Percentiles rank a stretch among this genome's conserved stretches.
These are phyloP conservation scores for Emys orbicularis DNA, from an alignment of 2,797 vertebrate species.

Conservation along the genomic window DNA sequence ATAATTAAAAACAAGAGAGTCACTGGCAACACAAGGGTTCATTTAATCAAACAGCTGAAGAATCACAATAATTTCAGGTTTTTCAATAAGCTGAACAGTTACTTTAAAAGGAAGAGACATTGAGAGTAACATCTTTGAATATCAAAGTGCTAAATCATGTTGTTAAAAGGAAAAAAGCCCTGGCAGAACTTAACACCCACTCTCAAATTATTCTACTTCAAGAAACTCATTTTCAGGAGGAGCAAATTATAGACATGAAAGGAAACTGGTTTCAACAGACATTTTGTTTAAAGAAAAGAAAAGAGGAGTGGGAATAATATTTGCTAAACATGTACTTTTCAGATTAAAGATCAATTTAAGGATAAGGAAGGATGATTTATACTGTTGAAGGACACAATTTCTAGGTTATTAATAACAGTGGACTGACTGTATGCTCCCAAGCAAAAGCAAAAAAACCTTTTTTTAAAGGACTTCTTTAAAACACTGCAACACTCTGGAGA, in stretches of 20 bases:
- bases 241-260: neutral
- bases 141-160: neutral
- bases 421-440: neutral
- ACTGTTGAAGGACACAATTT: neutral
- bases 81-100: neutral
- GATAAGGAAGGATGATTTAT: neutral
- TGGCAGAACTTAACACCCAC: neutral
- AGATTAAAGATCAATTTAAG: neutral
- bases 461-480: neutral
- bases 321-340: neutral
- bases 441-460: neutral
- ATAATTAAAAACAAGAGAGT: neutral
- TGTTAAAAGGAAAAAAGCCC: neutral
- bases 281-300: neutral
- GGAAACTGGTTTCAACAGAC: neutral
- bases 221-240: neutral
- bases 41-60: neutral
- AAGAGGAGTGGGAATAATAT: neutral
- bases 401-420: neutral
- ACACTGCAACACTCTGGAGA: neutral
- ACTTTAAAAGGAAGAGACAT: neutral
- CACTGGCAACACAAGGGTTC: neutral
- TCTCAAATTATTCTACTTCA: neutral
- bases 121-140: too few species aligned
- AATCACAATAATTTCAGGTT: neutral